Base-by-base conservation (phyloP, 2,888 invertebrate genomes). In the Drosophila tripunctata region DNA sequence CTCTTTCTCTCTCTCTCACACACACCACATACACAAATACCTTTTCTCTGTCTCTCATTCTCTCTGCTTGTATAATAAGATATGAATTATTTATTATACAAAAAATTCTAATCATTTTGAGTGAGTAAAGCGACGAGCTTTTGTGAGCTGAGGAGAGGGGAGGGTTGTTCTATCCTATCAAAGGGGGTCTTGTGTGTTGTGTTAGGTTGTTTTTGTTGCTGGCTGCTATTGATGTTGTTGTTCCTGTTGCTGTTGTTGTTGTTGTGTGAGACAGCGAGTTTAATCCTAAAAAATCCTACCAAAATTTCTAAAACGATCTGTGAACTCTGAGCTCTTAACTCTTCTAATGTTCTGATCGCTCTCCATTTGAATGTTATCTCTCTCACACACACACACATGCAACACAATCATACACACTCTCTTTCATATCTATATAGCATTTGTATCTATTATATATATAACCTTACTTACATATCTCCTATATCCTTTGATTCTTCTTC, bases 131-230 rank as follows among this genome's bases (percentile, higher is more conserved):
- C 7, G 38, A 8, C 7, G 4, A 14, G 10, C 14, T n/a, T n/a
- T n/a, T n/a, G n/a, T n/a, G n/a, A n/a, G n/a, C n/a, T n/a, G n/a
- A 33, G 14, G 14, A 35, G 55, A 43, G 14, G 14, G 41, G 15
- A 19, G 35, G 43, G 19, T n/a, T n/a, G n/a, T n/a, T n/a, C n/a
- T n/a, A n/a, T n/a, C n/a, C n/a, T n/a, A n/a, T n/a, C 4, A 10
- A 27, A 27, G 4, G 54, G 19, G 38, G 33, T n/a, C 7, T 45
- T 67, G 67, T 69, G 70, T 67, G 67, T 40, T 67, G 60, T 52
- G 31, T 33, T 41, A 51, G 47, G 41, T 6, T 45, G 54, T 31
- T 47, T 47, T n/a, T n/a, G n/a, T n/a, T n/a, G n/a, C n/a, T n/a
- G n/a, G 45, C 48, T 68, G 10, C 27, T 10, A 8, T 27, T 27